Base-by-base conservation (phyloP, 2,888 invertebrate species). In the Thymelicus acteon region DNA sequence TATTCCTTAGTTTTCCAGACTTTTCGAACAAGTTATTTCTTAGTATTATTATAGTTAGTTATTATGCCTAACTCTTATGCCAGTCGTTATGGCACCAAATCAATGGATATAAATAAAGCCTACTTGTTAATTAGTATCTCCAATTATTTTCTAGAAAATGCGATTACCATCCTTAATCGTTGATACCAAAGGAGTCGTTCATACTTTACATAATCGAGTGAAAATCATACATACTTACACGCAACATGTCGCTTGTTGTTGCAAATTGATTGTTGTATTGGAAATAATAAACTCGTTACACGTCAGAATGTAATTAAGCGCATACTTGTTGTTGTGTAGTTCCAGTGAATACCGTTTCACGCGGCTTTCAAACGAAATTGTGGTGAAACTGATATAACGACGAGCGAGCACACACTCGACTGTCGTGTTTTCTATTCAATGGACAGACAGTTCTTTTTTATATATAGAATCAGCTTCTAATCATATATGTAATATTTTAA, bases 281-380 rank as follows among this genome's bases (percentile, higher is more conserved):
- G 84, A 86, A 86, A 86, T 81, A 86, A 84, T 84, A 82, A 80
- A 83, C 86, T 84, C 79, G 84, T 88, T 87, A 86, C 80, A 82
- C 80, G 80, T 85, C 79, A 85, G 82, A 84, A 84, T 85, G 88
- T 85, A 91, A 90, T 91, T 90, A 91, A 84, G 78, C 81, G 88
- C 88, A 90, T 91, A 89, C 81, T 86, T 85, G 78, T 79, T 31
- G 52, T 65, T 49, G 49, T 70, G 47, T 58, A 39, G 37, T 60
- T 60, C 15, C 60, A 77, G 82, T 82, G 83, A 86, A 86, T 87
- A 83, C 82, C 88, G 92, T 87, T 84, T 82, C 90, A 88, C 90
- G 85, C 86, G 91, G 87, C 91, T 91, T 92, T 92, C 90, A 81
- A 90, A 82, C 84, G 81, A 90, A 89, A 88, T 85, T 84, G 84